phyloP scores from a whole-genome alignment of 2,888 invertebrate genomes.

The Tridacna gigas region DNA sequence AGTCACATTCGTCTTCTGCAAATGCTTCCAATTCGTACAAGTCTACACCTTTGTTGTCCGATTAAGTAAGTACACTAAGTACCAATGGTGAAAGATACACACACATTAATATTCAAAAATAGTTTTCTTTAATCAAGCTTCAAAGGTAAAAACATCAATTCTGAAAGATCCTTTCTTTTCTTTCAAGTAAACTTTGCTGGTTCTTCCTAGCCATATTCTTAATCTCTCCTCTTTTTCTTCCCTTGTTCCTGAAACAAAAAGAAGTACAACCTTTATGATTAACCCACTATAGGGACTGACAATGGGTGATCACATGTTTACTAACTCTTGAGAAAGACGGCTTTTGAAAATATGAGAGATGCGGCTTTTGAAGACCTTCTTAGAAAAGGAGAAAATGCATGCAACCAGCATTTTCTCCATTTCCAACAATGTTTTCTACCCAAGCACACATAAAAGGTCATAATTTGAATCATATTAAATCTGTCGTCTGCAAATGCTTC shows the following conservation, averaged over 20 bases:
- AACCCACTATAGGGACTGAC: background rate
- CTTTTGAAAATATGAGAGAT: too few species aligned
- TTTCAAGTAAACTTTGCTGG: too few species aligned
- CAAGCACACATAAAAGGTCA: background rate
- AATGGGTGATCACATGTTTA: too few species aligned
- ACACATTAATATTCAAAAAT: too few species aligned
- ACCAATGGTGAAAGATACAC: too few species aligned
- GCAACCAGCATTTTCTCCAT: background rate
- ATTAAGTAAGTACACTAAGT: too few species aligned
- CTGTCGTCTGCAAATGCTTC: background rate
- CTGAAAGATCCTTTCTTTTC: background rate
- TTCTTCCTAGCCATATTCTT: background rate
- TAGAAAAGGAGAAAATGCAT: background rate
- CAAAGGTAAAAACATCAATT: too few species aligned
- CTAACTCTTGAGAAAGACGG: too few species aligned
- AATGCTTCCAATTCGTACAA: too few species aligned
- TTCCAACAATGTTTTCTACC: background rate
- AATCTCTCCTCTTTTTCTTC: slow-evolving; percentile 32
- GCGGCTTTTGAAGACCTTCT: background rate
- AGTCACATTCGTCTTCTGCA: too few species aligned
- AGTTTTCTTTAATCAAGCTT: too few species aligned
- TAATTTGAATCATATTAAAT: background rate
- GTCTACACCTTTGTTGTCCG: too few species aligned
- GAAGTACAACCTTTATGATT: background rate
- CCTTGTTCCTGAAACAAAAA: slow-evolving; percentile 23